phyloP scores from a whole-genome alignment of 2,888 invertebrate species.

The Adelognathus sp. region DNA sequence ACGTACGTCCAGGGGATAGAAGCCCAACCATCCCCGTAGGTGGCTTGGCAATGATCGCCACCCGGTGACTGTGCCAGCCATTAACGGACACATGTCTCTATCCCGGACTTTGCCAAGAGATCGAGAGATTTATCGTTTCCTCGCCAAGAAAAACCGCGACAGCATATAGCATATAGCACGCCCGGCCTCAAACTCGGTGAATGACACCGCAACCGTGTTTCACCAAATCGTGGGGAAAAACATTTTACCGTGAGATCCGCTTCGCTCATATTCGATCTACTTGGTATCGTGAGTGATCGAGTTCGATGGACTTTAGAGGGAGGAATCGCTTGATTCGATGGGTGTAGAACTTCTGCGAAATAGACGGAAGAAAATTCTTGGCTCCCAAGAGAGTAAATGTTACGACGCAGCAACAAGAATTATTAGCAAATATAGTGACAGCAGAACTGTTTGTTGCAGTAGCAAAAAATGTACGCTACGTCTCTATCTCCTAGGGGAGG shows the following conservation, averaged over 20 bases:
- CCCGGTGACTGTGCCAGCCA: constrained; percentile 78
- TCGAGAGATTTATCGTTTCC: constrained; percentile 69
- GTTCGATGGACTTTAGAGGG: not conserved
- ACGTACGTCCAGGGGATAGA: constrained; percentile 74
- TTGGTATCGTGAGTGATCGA: not conserved
- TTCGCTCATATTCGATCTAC: not conserved
- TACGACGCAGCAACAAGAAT: too few species aligned
- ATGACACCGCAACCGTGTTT: not conserved
- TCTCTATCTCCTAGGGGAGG: too few species aligned
- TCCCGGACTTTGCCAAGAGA: constrained; percentile 71
- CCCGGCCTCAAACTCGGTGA: not conserved
- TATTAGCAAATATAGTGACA: too few species aligned
- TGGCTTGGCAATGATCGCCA: constrained; percentile 80
- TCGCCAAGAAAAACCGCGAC: constrained; percentile 60
- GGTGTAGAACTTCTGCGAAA: not conserved
- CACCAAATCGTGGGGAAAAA: not conserved
- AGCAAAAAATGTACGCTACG: too few species aligned
- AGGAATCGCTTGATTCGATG: not conserved
- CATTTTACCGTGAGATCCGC: not conserved
- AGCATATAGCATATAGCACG: not conserved
- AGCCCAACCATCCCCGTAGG: constrained; percentile 64
- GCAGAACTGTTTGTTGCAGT: too few species aligned
- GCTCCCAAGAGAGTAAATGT: too few species aligned
- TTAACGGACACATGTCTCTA: constrained; percentile 80
- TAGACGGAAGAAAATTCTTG: too few species aligned